Evolutionary conservation across 2,888 invertebrate genomes (phyloP).

Genomic region (Andrena marginata): DNA sequence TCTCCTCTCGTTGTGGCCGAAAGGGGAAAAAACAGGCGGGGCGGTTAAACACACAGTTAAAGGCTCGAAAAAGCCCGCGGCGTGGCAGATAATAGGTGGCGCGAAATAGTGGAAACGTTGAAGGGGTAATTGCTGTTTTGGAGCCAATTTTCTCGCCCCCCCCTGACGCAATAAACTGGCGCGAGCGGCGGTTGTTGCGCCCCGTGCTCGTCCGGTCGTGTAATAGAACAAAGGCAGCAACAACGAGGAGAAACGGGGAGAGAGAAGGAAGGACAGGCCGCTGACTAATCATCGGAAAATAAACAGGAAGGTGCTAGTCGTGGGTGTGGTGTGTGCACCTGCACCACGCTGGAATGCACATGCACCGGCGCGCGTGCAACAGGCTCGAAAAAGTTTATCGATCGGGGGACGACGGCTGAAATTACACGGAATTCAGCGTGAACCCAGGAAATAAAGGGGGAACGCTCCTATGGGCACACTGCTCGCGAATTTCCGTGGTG

Average conservation of each 20-base stretch:
- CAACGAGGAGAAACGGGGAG: neutral
- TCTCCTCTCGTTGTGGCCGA: no score
- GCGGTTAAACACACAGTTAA: conserved; percentile 21
- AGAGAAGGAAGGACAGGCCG: neutral
- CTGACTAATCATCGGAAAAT: conserved; percentile 69
- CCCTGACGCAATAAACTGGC: conserved; percentile 41
- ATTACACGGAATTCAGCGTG: conserved; percentile 32
- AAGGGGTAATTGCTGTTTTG: conserved; percentile 66
- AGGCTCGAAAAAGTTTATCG: conserved; percentile 62
- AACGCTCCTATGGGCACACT: neutral
- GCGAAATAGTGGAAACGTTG: conserved; percentile 64
- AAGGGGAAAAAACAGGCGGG: neutral
- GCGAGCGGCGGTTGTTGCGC: conserved; percentile 34
- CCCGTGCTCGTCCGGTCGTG: conserved; percentile 51
- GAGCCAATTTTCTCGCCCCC: conserved; percentile 48
- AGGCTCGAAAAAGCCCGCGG: neutral
- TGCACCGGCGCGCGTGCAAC: conserved; percentile 58
- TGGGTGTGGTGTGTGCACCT: conserved; percentile 66
- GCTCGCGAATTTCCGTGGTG: neutral
- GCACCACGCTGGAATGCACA: conserved; percentile 59
- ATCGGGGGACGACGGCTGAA: conserved; percentile 35
- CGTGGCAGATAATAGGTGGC: conserved; percentile 53
- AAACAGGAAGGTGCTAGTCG: conserved; percentile 66
- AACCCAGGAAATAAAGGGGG: conserved; percentile 35
- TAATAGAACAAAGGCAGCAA: conserved; percentile 36